Evolutionary conservation across 2,888 invertebrate species (phyloP), one percentile per base, ranked within the genome.

Genomic region (Cepaea hortensis): DNA sequence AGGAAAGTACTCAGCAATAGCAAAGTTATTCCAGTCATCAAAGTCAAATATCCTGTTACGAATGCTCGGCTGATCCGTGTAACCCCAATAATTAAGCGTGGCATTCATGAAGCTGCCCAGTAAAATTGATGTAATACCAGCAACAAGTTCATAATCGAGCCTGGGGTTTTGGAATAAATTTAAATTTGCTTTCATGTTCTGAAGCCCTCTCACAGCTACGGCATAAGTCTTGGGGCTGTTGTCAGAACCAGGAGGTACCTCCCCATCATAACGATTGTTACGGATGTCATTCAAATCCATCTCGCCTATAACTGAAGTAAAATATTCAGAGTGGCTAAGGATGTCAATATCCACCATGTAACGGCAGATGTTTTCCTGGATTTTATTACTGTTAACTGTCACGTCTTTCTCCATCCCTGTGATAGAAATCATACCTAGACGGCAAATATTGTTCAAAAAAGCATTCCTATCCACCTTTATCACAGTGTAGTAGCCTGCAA

Each of bases 11-110:
- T 96, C 96, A 0, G 98, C 99, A 84, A 98, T 96, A 0, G 98
- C 98, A 94, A 98, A 98, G 94, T 98, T 98, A 94, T 99, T 99
- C 99, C 99, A 99, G 94, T 99, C 99, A 94, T 99, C 98, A 94
- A 99, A 99, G 95, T 99, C 99, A 93, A 99, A 99, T 91, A 99
- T 98, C 93, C 96, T 96, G 82, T 96, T 96, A 87, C 96, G 96
- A 85, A 99, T 99, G 85, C 96, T 95, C 6, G 95, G 95, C 84
- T 97, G 96, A 85, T 96, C 96, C 0, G 95, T 95, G 5, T 97
- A 97, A 18, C 99, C 99, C 99, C 99, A 99, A 97, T 98, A 99
- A 94, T 99, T 99, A 94, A 98, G 97, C 15, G 96, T 96, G 0
- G 98, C 98, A 93, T 99, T 97, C 85, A 99, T 95, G 76, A 96